A percentile compares a stretch with the other conserved stretches of the same genome.
These are phyloP conservation scores for Oegoconia quadripuncta DNA, from an alignment of 2,888 invertebrate species.

Conservation along the genomic window DNA sequence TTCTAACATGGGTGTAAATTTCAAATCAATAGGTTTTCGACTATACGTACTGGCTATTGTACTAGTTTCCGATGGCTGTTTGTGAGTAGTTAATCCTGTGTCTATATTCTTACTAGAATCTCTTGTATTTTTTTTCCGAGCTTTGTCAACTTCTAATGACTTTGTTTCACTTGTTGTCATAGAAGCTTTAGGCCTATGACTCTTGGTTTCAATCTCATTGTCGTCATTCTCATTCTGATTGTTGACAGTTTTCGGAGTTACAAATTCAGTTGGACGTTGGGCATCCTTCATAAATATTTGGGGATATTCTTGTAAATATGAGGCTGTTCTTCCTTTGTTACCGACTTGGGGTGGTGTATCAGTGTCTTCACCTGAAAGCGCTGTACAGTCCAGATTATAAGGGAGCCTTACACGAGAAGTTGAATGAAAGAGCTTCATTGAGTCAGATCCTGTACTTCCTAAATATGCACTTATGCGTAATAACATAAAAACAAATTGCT, in stretches of 20 bases:
- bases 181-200: slow-evolving; percentile 18
- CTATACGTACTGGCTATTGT: not conserved
- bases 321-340: slow-evolving; percentile 46
- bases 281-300: slow-evolving; percentile 63
- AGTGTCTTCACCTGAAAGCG: slow-evolving; percentile 32
- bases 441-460: slow-evolving; percentile 34
- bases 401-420: slow-evolving; percentile 12
- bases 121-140: too few relatives aligned
- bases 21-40: too few relatives aligned
- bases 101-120: too few relatives aligned
- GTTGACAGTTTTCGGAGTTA: slow-evolving; percentile 18
- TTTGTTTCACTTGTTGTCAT: slow-evolving; percentile 4
- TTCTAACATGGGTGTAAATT: too few relatives aligned
- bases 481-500: slow-evolving; percentile 65
- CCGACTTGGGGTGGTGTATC: slow-evolving; percentile 52
- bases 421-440: slow-evolving; percentile 23
- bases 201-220: slow-evolving; percentile 9
- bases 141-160: slow-evolving; percentile 11
- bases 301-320: slow-evolving; percentile 61
- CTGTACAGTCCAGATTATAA: slow-evolving; percentile 21
- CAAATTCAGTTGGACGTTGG: slow-evolving; percentile 15
- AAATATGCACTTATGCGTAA: slow-evolving; percentile 53
- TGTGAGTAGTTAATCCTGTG: too few relatives aligned
- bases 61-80: not conserved
- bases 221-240: slow-evolving; percentile 18